These are phyloP conservation scores for Phania funesta DNA, from an alignment of 2,888 invertebrate species.

Conservation along the genomic window DNA sequence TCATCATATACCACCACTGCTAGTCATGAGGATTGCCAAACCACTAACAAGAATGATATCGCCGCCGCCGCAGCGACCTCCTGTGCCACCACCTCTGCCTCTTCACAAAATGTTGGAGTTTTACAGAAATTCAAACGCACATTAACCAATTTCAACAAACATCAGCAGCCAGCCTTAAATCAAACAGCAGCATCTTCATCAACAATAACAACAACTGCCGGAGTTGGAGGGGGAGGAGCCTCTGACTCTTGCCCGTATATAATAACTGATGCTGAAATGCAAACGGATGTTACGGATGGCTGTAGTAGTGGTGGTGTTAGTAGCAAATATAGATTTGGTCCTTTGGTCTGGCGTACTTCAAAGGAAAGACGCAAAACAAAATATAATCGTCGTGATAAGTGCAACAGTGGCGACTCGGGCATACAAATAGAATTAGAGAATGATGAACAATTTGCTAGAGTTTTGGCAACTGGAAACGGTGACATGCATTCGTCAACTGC, in stretches of 20 bases:
- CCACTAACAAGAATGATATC: conserved; percentile 49
- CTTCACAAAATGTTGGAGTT: conserved; percentile 80
- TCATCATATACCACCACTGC: conserved; percentile 60
- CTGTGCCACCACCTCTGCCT: conserved; percentile 17
- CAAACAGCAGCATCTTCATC: conserved; percentile 56
- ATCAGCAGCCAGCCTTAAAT: conserved; percentile 66
- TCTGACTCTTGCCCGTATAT: conserved; percentile 32
- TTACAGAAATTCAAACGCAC: conserved; percentile 87
- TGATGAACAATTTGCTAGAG: conserved; percentile 76
- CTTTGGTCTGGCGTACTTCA: conserved; percentile 86
- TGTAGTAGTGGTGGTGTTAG: conserved; percentile 40
- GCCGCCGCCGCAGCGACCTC: neutral
- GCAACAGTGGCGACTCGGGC: conserved; percentile 88
- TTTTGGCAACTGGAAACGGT: conserved; percentile 49
- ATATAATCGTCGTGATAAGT: conserved; percentile 85
- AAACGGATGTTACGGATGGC: conserved; percentile 54
- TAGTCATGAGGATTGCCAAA: conserved; percentile 60
- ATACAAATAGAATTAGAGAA: conserved; percentile 85
- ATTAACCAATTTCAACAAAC: conserved; percentile 82
- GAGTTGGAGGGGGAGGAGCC: conserved; percentile 17
- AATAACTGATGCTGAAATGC: conserved; percentile 57
- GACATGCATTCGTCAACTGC: conserved; percentile 20
- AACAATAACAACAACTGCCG: conserved; percentile 12
- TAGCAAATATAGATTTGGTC: conserved; percentile 84
- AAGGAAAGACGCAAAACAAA: conserved; percentile 87